Conservation (phyloP, 1,140 invertebrate genomes). For the Zaprionus ornatus region DNA sequence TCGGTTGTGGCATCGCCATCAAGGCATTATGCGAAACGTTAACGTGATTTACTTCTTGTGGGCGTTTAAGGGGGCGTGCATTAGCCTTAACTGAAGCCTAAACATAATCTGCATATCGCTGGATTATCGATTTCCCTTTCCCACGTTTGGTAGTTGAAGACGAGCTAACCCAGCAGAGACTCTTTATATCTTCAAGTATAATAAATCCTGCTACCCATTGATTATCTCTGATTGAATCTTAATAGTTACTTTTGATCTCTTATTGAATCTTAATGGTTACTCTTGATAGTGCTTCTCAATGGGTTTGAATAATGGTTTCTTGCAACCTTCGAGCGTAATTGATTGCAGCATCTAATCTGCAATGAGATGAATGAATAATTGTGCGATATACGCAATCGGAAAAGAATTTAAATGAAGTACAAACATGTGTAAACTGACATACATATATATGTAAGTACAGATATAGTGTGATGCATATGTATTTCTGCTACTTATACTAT, state of each 20-base stretch:
- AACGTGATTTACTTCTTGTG: slow-evolving; percentile 51
- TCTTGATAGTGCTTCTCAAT: background rate
- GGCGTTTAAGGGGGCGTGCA: slow-evolving; percentile 44
- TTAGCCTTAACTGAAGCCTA: slow-evolving; percentile 22
- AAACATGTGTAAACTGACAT: background rate
- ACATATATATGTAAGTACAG: background rate
- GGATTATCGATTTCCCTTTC: slow-evolving; percentile 30
- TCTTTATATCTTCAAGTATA: background rate
- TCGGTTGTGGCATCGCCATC: background rate
- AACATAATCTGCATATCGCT: slow-evolving; percentile 49
- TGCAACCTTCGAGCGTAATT: background rate
- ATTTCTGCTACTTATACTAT: background rate
- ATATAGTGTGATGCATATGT: background rate
- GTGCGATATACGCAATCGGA: background rate
- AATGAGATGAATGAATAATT: background rate
- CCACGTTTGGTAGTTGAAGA: slow-evolving; percentile 16
- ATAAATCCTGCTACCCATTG: background rate
- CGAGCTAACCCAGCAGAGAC: background rate
- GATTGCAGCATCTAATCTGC: background rate
- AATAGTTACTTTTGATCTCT: background rate
- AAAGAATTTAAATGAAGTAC: slow-evolving; percentile 3
- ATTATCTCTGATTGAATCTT: background rate
- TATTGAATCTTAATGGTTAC: background rate
- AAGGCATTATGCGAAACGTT: slow-evolving; percentile 40
- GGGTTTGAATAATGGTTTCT: background rate